Conservation (phyloP, 2,113 vertebrate genomes). For the Poeciliopsis prolifica region DNA sequence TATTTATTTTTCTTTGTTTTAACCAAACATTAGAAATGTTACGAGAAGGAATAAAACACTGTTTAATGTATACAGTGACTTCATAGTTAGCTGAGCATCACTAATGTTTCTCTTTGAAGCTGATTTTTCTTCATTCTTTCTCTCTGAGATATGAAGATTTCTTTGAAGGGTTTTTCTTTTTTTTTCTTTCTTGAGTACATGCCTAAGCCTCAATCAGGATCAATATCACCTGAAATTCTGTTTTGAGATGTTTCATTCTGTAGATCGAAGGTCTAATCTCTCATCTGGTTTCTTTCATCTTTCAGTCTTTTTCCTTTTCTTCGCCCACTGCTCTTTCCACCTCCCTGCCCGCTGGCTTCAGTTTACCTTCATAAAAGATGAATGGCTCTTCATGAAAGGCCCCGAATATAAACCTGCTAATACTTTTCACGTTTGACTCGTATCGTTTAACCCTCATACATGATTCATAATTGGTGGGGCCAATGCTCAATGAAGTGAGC, state of each 20-base stretch:
- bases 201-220: not conserved
- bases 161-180: not conserved
- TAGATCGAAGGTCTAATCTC: not conserved
- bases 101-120: too few species aligned
- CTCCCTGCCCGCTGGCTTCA: not conserved
- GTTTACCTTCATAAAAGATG: constrained; percentile 57
- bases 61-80: too few species aligned
- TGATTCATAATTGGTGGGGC: constrained; percentile 32
- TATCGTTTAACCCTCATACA: constrained; percentile 51
- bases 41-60: too few species aligned
- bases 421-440: constrained; percentile 46
- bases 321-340: constrained; percentile 13
- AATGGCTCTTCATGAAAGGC: constrained; percentile 28
- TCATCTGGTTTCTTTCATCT: too few species aligned
- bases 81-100: too few species aligned
- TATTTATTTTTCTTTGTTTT: too few species aligned
- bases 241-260: not conserved
- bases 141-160: not conserved
- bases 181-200: not conserved
- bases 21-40: too few species aligned
- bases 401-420: constrained; percentile 13
- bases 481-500: constrained; percentile 1
- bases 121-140: too few species aligned
- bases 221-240: not conserved
- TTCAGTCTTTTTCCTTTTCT: not conserved